Conservation (phyloP, 2,797 vertebrate species). For the Lophius americanus region DNA sequence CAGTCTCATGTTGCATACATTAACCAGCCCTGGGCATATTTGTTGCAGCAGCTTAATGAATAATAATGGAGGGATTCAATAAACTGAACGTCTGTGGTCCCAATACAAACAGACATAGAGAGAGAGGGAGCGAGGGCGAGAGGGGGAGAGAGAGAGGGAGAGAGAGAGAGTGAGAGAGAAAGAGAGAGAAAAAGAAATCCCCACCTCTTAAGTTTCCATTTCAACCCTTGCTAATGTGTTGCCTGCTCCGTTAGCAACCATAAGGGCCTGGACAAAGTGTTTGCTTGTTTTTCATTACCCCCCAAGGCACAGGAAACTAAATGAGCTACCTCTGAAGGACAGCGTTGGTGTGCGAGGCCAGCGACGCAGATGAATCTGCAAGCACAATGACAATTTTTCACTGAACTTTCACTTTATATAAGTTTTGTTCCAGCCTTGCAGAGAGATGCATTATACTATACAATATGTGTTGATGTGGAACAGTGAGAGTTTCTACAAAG, state of each 20-base stretch:
- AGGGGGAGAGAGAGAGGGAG: too few relatives aligned
- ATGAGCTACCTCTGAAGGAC: conserved; percentile 76
- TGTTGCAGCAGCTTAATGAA: conserved; percentile 60
- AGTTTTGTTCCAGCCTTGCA: conserved; percentile 2
- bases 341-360: conserved; percentile 24
- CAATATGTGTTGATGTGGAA: not conserved
- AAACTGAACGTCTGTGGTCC: conserved; percentile 27
- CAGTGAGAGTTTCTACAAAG: conserved; percentile 18
- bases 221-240: conserved; percentile 60
- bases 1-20: conserved; percentile 59
- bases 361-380: conserved; percentile 24
- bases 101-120: conserved; percentile 8
- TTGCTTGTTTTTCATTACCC: conserved; percentile 70
- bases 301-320: conserved; percentile 58
- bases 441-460: conserved; percentile 5
- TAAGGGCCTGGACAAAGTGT: conserved; percentile 67
- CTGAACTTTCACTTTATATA: conserved; percentile 36
- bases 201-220: conserved; percentile 53
- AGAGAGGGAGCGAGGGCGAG: not conserved
- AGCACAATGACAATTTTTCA: conserved; percentile 13
- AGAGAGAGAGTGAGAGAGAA: not conserved
- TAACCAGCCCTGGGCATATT: conserved; percentile 31
- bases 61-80: conserved; percentile 61
- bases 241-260: conserved; percentile 52
- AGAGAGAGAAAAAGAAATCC: conserved; percentile 4